Evolutionary conservation across 2,113 vertebrate species (phyloP).

Genomic region (Salvator merianae): DNA sequence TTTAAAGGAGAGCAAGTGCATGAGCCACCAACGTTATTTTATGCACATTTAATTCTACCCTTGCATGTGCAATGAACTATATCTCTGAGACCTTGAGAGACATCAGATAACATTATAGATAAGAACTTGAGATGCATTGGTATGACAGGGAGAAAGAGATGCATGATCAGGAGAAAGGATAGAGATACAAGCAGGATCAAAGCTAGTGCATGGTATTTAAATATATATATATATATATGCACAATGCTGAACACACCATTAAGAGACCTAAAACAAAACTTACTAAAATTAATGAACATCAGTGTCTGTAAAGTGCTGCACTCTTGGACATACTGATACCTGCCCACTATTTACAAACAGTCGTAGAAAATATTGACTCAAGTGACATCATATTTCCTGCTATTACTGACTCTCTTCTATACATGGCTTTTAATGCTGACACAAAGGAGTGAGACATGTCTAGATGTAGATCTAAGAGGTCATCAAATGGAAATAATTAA

Average conservation of each 20-base stretch:
- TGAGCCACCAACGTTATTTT: constrained; percentile 25
- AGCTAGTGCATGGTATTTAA: not conserved
- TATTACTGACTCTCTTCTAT: too few relatives aligned
- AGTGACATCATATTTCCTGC: too few relatives aligned
- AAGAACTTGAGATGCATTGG: not conserved
- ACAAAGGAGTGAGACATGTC: too few relatives aligned
- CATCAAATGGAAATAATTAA: not conserved
- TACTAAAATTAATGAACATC: too few relatives aligned
- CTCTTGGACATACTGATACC: too few relatives aligned
- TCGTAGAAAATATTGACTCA: too few relatives aligned
- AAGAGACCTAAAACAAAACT: too few relatives aligned
- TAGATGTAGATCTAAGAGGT: not conserved
- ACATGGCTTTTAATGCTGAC: too few relatives aligned
- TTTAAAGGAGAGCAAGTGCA: constrained; percentile 49
- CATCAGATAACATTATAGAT: not conserved
- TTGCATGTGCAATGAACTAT: not conserved
- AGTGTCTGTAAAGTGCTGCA: too few relatives aligned
- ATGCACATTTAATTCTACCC: not conserved
- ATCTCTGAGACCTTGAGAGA: not conserved
- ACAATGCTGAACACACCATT: too few relatives aligned
- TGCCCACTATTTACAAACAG: too few relatives aligned
- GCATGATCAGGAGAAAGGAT: not conserved
- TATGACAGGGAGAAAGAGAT: not conserved
- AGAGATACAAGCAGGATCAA: not conserved
- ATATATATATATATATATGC: too few relatives aligned